Evolutionary conservation across 2,888 invertebrate genomes (phyloP).

Genomic region (Diaprepes abbreviatus): DNA sequence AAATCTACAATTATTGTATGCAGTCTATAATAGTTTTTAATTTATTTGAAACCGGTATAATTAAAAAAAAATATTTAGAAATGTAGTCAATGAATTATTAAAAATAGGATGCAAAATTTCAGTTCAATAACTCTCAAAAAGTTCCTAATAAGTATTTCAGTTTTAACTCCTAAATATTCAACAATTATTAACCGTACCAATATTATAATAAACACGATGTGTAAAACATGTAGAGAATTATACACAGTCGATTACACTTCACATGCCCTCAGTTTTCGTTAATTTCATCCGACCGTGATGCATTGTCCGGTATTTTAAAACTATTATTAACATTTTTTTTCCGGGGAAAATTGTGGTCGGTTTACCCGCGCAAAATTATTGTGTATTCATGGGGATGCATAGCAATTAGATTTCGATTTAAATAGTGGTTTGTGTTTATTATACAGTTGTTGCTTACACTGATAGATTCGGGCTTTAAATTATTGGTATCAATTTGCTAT

Average conservation of each 20-base stretch:
- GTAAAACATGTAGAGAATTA: slow-evolving; percentile 26
- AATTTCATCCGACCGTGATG: slow-evolving; percentile 21
- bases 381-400: slow-evolving; percentile 23
- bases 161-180: too few relatives aligned
- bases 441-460: slow-evolving; percentile 5
- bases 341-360: slow-evolving; percentile 19
- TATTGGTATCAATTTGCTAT: too few relatives aligned
- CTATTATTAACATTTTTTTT: slow-evolving; percentile 16
- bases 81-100: too few relatives aligned
- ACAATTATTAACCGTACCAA: background rate
- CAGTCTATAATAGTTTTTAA: too few relatives aligned
- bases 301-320: slow-evolving; percentile 23
- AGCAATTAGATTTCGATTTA: slow-evolving; percentile 21
- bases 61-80: too few relatives aligned
- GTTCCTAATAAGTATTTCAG: too few relatives aligned
- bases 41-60: too few relatives aligned
- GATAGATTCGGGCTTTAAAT: background rate
- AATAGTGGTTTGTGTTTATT: slow-evolving; percentile 10
- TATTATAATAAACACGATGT: slow-evolving; percentile 1
- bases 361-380: slow-evolving; percentile 9
- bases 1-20: too few relatives aligned
- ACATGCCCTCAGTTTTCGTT: slow-evolving; percentile 26
- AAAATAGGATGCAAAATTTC: too few relatives aligned
- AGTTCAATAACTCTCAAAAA: too few relatives aligned
- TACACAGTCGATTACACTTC: slow-evolving; percentile 30